These are phyloP conservation scores for Drosophila demipolita DNA, from an alignment of 2,888 invertebrate genomes.

Conservation along the genomic window DNA sequence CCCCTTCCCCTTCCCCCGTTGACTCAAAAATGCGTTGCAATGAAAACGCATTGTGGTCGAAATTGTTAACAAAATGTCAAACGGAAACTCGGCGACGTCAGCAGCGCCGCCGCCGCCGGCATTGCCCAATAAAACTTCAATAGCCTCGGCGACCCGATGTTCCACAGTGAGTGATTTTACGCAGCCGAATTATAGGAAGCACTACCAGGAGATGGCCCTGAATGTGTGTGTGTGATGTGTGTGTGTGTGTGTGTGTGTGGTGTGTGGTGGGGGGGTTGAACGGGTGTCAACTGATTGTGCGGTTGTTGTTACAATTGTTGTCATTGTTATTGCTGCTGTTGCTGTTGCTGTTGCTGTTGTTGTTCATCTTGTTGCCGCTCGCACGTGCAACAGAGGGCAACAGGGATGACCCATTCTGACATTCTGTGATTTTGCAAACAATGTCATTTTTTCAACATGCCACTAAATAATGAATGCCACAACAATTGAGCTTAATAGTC, in stretches of 20 bases:
- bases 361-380: slow-evolving; percentile 24
- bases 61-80: slow-evolving; percentile 81
- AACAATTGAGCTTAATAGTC: background rate
- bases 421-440: slow-evolving; percentile 52
- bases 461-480: background rate
- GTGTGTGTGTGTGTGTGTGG: too few species aligned
- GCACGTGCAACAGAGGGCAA: slow-evolving; percentile 61
- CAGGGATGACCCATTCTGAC: slow-evolving; percentile 20
- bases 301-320: slow-evolving; percentile 76
- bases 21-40: slow-evolving; percentile 42
- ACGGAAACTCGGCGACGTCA: slow-evolving; percentile 66
- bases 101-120: slow-evolving; percentile 28
- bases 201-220: slow-evolving; percentile 8
- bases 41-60: slow-evolving; percentile 81
- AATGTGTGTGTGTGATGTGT: too few species aligned
- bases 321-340: slow-evolving; percentile 60
- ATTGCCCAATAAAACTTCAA: slow-evolving; percentile 77
- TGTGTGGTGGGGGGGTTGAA: background rate
- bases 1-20: background rate
- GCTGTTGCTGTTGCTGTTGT: slow-evolving; percentile 25
- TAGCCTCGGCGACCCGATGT: slow-evolving; percentile 58
- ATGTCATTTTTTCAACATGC: slow-evolving; percentile 23
- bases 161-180: slow-evolving; percentile 67
- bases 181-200: slow-evolving; percentile 62
- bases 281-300: slow-evolving; percentile 71